A percentile compares a stretch with the other conserved stretches of the same genome.
Conservation (phyloP, 2,888 invertebrate species). For the Volucella zonaria region DNA sequence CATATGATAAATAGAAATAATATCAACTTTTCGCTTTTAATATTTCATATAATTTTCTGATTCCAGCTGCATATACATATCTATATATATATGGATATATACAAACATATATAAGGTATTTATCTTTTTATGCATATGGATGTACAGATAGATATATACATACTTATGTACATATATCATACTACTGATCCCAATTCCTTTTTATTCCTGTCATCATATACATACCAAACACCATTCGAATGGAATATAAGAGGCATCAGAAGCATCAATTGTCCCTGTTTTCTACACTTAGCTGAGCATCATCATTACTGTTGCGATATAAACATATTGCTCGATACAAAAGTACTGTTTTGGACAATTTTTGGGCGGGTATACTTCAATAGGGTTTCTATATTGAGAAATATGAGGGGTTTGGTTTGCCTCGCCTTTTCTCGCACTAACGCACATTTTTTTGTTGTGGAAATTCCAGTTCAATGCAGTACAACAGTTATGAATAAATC, state of each 20-base stretch:
- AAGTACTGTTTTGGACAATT: slow-evolving; percentile 46
- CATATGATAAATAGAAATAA: too few relatives aligned
- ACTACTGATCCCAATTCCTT: slow-evolving; percentile 33
- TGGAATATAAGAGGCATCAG: slow-evolving; percentile 48
- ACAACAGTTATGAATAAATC: slow-evolving; percentile 70
- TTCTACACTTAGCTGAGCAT: slow-evolving; percentile 36
- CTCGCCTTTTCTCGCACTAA: slow-evolving; percentile 62
- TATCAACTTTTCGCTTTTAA: too few relatives aligned
- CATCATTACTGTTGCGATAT: slow-evolving; percentile 51
- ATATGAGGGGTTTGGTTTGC: slow-evolving; percentile 48
- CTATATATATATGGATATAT: too few relatives aligned
- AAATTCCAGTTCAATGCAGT: slow-evolving; percentile 65
- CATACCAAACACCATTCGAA: slow-evolving; percentile 50
- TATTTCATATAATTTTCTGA: too few relatives aligned
- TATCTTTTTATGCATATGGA: too few relatives aligned
- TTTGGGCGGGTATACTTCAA: slow-evolving; percentile 60
- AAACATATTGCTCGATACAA: slow-evolving; percentile 59
- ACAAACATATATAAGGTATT: too few relatives aligned
- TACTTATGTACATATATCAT: neutral
- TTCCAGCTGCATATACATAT: too few relatives aligned
- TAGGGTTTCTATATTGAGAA: slow-evolving; percentile 50
- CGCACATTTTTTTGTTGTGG: slow-evolving; percentile 65
- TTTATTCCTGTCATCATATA: slow-evolving; percentile 28
- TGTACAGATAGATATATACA: too few relatives aligned
- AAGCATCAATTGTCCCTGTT: slow-evolving; percentile 51